These are phyloP conservation scores for Yponomeuta malinellus DNA, from an alignment of 2,888 invertebrate genomes.

Conservation along the genomic window DNA sequence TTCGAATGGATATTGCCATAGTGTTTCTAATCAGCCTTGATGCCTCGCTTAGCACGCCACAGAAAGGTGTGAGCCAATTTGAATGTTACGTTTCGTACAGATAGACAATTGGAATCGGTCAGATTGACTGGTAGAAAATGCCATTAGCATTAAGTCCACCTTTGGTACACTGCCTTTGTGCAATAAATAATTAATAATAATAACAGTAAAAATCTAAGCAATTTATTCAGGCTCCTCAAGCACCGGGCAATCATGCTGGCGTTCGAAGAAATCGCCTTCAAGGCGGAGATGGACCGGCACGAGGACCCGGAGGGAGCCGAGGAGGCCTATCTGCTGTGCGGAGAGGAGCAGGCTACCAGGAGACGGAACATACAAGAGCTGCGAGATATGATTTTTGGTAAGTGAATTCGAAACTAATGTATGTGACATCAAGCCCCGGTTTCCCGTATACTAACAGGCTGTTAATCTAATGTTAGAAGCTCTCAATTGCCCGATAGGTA, in stretches of 20 bases:
- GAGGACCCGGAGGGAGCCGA: constrained; percentile 51
- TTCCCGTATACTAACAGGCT: too few species aligned
- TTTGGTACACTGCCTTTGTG: too few species aligned
- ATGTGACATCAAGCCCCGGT: neutral
- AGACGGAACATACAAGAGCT: constrained; percentile 42
- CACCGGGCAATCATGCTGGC: constrained; percentile 32
- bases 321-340: constrained; percentile 49
- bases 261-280: constrained; percentile 59
- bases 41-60: neutral
- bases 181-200: too few species aligned
- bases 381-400: constrained; percentile 61
- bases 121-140: too few species aligned
- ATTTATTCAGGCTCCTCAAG: neutral
- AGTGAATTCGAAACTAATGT: constrained; percentile 9
- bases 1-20: neutral
- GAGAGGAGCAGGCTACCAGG: constrained; percentile 42
- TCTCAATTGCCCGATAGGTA: too few species aligned
- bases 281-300: constrained; percentile 57
- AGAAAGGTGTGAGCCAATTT: neutral
- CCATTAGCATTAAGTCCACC: too few species aligned
- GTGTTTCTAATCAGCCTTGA: neutral
- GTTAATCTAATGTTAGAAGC: too few species aligned
- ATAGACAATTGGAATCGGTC: too few species aligned
- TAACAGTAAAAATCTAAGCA: too few species aligned
- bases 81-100: neutral